These are phyloP conservation scores for Sorex araneus DNA, from an alignment of 2,113 vertebrate genomes.

Conservation along the genomic window DNA sequence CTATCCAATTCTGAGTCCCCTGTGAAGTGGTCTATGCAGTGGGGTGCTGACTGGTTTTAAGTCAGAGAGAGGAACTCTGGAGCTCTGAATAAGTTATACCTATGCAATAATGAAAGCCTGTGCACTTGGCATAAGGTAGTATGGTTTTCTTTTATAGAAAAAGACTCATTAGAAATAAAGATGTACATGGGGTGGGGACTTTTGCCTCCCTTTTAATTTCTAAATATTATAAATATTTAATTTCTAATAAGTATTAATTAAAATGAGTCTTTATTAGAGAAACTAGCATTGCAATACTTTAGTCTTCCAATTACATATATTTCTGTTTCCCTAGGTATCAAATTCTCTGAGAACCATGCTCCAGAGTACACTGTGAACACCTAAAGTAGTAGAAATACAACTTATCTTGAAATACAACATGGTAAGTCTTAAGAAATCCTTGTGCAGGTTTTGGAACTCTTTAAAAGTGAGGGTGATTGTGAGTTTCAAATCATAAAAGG, in stretches of 20 bases:
- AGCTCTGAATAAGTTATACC: neutral
- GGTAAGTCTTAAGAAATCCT: neutral
- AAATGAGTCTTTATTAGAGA: constrained; percentile 19
- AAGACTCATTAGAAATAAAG: constrained; percentile 3
- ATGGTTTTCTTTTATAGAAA: neutral
- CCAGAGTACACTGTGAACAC: neutral
- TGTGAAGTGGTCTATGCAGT: neutral
- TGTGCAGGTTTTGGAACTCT: neutral
- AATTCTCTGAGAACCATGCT: neutral
- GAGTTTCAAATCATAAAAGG: no score
- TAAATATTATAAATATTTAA: neutral
- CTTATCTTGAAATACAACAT: neutral
- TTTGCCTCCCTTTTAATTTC: neutral
- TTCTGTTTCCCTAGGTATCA: neutral
- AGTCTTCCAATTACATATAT: constrained; percentile 17
- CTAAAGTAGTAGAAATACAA: neutral
- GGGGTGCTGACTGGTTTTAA: neutral
- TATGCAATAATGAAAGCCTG: neutral
- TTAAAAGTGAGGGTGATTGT: no score
- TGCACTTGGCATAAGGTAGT: neutral
- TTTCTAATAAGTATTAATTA: neutral
- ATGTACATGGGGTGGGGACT: neutral
- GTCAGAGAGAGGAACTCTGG: neutral
- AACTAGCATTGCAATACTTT: neutral
- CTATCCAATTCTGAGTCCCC: neutral